Percentiles rank a stretch among this genome's conserved stretches.
These are phyloP conservation scores for Lacanobia oleracea DNA, from an alignment of 2,888 invertebrate genomes.

Conservation along the genomic window DNA sequence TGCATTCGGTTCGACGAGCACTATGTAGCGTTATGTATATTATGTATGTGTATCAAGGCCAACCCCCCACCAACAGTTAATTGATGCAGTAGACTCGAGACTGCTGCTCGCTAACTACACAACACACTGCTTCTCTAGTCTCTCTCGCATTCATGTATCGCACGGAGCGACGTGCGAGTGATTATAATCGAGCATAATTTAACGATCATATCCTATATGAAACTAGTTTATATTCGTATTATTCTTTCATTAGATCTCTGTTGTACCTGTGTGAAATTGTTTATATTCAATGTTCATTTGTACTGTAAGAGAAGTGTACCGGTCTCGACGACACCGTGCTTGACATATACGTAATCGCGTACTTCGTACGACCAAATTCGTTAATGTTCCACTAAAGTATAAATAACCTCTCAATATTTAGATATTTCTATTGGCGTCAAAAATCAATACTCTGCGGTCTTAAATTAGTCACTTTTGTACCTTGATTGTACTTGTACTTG, in stretches of 20 bases:
- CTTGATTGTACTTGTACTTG: conserved; percentile 88
- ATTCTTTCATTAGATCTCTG: conserved; percentile 91
- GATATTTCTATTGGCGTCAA: conserved; percentile 81
- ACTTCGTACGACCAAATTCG: conserved; percentile 84
- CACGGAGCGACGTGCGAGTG: conserved; percentile 78
- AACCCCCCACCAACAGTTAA: conserved; percentile 87
- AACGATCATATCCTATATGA: conserved; percentile 88
- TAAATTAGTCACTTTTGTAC: conserved; percentile 90
- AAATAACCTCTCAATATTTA: conserved; percentile 81
- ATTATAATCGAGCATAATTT: conserved; percentile 89
- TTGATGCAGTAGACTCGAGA: conserved; percentile 90
- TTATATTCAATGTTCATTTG: conserved; percentile 86
- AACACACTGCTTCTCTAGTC: conserved; percentile 88
- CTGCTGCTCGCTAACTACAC: conserved; percentile 84
- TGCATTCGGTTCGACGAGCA: conserved; percentile 79
- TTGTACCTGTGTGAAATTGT: conserved; percentile 90
- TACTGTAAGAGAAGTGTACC: conserved; percentile 84
- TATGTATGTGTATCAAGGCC: conserved; percentile 80
- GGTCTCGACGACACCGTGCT: conserved; percentile 82
- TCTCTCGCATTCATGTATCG: conserved; percentile 87
- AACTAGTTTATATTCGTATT: conserved; percentile 89
- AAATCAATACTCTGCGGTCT: conserved; percentile 88
- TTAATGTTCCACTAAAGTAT: conserved; percentile 80
- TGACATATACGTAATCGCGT: conserved; percentile 83
- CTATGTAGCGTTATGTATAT: conserved; percentile 74